Base-by-base conservation (phyloP, 1,140 invertebrate species). In the Oreohelix idahoensis region DNA sequence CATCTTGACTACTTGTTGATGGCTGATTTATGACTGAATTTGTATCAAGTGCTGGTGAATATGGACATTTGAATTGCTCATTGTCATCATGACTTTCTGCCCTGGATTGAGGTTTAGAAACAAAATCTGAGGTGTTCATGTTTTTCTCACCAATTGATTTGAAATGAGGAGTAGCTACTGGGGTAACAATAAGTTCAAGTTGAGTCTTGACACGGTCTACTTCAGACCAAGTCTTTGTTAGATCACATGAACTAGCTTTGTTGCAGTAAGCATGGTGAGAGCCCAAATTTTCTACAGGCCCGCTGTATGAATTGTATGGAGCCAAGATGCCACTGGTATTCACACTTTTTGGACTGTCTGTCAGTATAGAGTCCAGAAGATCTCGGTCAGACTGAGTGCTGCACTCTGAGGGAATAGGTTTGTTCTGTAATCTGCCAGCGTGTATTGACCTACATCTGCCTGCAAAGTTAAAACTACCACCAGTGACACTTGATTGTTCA, bases 271-370 rank as follows among this genome's bases (percentile, higher is more conserved):
- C 88, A 81, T 77, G 79, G 42, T 84, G 83, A 35, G 85, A 86
- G 32, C 88, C 85, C 66, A 84, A 84, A 36, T 81, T 87, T 35
- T 84, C 85, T 39, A 69, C 74, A 23, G 86, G 86, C 23, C 87
- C 86, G 58, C 83, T 86, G 36, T 87, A 86, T 15, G 89, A 89
- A 82, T 91, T 91, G 84, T 86, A 87, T 10, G 89, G 89, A 42
- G 88, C 88, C 42, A 87, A 87, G 0, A 90, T 87, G 38, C 89
- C 90, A 88, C 87, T 90, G 76, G 89, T 89, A 74, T 89, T 85
- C 11, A 88, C 87, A 83, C 88, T 89, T 53, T 82, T 82, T 23
- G 89, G 89, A 83, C 89, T 91, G 83, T 90, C 88, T 35, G 88
- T 91, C 26, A 91, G 85, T 45, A 90, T 87, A 0, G 89, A 89